Evolutionary conservation across 2,797 vertebrate genomes (phyloP).

Genomic region (Sebastes umbrosus): DNA sequence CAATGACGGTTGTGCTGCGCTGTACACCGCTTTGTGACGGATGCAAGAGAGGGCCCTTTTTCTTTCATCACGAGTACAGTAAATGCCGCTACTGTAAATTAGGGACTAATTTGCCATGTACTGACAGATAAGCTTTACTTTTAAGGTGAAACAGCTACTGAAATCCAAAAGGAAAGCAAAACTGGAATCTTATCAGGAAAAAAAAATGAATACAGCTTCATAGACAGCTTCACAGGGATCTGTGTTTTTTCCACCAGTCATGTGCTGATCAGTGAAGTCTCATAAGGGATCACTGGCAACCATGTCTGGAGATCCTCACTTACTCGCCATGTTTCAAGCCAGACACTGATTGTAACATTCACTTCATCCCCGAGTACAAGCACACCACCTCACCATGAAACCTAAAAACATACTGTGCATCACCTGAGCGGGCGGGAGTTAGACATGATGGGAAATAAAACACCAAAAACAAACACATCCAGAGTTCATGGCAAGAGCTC

Average conservation of each 20-base stretch:
- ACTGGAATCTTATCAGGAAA: background rate
- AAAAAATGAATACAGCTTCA: background rate
- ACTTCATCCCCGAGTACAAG: constrained; percentile 22
- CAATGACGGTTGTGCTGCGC: no score
- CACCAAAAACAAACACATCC: background rate
- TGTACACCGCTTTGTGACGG: accelerated
- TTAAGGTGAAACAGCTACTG: background rate
- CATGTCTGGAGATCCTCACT: constrained; percentile 33
- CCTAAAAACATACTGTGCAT: constrained; percentile 24
- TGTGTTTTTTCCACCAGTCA: constrained; percentile 18
- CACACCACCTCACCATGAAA: constrained; percentile 32
- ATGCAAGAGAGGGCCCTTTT: accelerated
- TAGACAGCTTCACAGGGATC: constrained; percentile 21
- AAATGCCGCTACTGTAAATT: background rate
- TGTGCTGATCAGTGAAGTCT: constrained; percentile 40
- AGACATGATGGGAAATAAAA: constrained; percentile 13
- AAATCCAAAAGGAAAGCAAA: background rate
- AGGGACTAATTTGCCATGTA: background rate
- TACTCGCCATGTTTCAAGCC: constrained; percentile 45
- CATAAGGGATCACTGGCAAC: constrained; percentile 39
- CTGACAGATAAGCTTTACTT: background rate
- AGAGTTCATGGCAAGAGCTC: background rate
- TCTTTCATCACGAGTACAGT: background rate
- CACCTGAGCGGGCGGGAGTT: background rate
- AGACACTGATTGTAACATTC: constrained; percentile 41